phyloP scores from a whole-genome alignment of 2,888 invertebrate genomes.

The Apodemia duryi region DNA sequence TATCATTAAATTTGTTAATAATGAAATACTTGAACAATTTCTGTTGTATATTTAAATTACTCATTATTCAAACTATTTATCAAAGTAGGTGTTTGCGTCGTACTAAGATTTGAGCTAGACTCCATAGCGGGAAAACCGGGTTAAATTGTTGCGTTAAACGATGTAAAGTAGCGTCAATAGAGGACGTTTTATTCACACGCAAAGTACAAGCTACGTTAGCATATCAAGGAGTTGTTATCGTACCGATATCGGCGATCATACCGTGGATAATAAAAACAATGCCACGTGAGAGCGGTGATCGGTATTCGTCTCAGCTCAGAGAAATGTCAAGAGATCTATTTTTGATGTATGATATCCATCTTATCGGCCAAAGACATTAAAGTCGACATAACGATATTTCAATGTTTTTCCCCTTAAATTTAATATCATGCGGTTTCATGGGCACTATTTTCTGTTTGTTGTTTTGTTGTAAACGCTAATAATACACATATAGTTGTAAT shows the following conservation, averaged over 20 bases:
- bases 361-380: slow-evolving; percentile 69
- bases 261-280: slow-evolving; percentile 70
- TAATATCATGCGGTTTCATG: neutral
- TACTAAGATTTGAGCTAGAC: neutral
- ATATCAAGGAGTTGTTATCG: slow-evolving; percentile 49
- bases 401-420: slow-evolving; percentile 12
- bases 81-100: neutral
- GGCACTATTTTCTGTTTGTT: neutral
- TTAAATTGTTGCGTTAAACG: slow-evolving; percentile 43
- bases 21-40: neutral
- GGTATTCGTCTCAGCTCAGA: slow-evolving; percentile 44
- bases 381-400: slow-evolving; percentile 21
- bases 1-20: too few species aligned
- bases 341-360: slow-evolving; percentile 55
- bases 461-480: neutral
- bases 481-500: neutral
- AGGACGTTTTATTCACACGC: slow-evolving; percentile 7
- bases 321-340: slow-evolving; percentile 62
- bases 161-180: slow-evolving; percentile 1
- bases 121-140: slow-evolving; percentile 27
- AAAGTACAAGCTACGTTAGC: neutral
- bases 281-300: slow-evolving; percentile 62
- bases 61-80: neutral
- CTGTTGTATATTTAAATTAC: slow-evolving; percentile 18
- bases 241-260: slow-evolving; percentile 45